These are phyloP conservation scores for Lycophotia porphyrea DNA, from an alignment of 2,888 invertebrate species.

Conservation along the genomic window DNA sequence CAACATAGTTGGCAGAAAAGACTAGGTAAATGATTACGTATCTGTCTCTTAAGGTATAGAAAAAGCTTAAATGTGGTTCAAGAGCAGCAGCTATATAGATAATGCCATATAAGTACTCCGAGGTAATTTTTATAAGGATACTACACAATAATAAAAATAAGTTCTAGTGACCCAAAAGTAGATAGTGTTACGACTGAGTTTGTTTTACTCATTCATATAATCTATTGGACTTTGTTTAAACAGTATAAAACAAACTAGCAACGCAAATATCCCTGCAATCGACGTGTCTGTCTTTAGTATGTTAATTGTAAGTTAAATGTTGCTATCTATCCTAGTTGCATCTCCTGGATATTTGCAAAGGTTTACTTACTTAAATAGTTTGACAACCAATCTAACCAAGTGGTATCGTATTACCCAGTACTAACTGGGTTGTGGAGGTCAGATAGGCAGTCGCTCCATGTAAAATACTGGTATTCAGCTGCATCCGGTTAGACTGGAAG, in stretches of 20 bases:
- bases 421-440: too few species aligned
- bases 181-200: not conserved
- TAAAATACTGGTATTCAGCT: too few species aligned
- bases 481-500: too few species aligned
- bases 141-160: not conserved
- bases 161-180: not conserved
- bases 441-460: too few species aligned
- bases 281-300: conserved; percentile 2
- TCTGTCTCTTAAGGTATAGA: not conserved
- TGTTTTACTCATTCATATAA: conserved; percentile 6
- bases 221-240: conserved; percentile 8
- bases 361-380: not conserved
- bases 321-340: not conserved
- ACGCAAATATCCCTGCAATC: conserved; percentile 11
- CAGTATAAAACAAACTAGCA: conserved; percentile 7
- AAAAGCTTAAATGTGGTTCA: not conserved
- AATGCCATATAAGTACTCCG: not conserved
- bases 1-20: not conserved
- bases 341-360: not conserved
- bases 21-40: too few species aligned
- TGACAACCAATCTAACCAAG: too few species aligned
- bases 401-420: too few species aligned
- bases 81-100: not conserved
- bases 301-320: conserved; percentile 14
- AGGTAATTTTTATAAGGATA: not conserved